Evolutionary conservation across 64 coral and sea anemone genomes (phyloP), one percentile per base, ranked within the genome.

Genomic region (Montipora capricornis): DNA sequence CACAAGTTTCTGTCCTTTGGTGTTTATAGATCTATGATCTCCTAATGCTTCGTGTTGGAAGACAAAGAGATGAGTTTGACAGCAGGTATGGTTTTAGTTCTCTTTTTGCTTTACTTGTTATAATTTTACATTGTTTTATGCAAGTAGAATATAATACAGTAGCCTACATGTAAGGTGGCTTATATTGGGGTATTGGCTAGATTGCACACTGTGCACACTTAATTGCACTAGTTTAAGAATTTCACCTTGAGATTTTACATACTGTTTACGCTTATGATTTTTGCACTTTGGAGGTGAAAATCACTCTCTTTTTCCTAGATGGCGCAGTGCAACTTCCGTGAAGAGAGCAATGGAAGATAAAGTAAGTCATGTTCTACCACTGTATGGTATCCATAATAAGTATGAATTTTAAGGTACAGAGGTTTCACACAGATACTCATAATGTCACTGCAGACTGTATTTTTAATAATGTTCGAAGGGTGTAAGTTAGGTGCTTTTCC

Each of bases 291-390:
- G 61, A 66, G 15, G 61, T 14, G 15, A 13, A 15, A 46, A 4
- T 44, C 2, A 22, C 73, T 84, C 15, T 37, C 29, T 14, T 60
- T 76, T 71, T 13, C 19, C 1, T 24, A 91, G 94, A 89, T 95
- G 94, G 94, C 90, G 90, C 5, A 92, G 94, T 81, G 94, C 94
- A 62, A 74, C 68, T 49, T 90, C 94, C 45, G 94, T 95, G 4
- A 95, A 95, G 68, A 74, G 85, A 55, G 94, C 89, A 57, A 95
- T 95, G 94, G 89, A 89, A 71, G 89, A 95, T 29, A 95, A 84
- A 67, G 94, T 95, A 95, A 44, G 79, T 22, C 12, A 20, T 13
- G 5, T 5, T 15, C 61, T 44, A 8, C 47, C 8, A 87, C 19
- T 73, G 47, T 44, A 16, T 37, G 29, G 29, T 37, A 37, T 37